phyloP scores from a whole-genome alignment of 2,888 invertebrate species.

The Drosophila basisetae region DNA sequence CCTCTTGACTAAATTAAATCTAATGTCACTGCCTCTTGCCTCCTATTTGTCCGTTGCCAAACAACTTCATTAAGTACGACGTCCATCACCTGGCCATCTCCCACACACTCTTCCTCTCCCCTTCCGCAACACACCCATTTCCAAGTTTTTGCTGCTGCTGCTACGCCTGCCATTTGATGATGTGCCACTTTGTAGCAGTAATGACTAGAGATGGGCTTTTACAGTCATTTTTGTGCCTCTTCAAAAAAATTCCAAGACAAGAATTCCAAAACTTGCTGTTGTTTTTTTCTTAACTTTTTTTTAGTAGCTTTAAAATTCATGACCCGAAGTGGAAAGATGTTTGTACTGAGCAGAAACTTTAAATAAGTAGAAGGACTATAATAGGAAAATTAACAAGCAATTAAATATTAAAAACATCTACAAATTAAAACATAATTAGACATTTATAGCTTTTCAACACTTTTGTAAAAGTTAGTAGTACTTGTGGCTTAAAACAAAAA shows the following conservation, averaged over 20 bases:
- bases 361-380: neutral
- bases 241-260: neutral
- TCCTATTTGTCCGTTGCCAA: constrained; percentile 40
- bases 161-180: constrained; percentile 41
- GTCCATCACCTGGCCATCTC: constrained; percentile 15
- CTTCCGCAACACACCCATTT: neutral
- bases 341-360: neutral
- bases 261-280: neutral
- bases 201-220: constrained; percentile 2
- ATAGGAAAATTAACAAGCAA: neutral
- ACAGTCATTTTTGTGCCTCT: neutral
- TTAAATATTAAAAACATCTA: neutral
- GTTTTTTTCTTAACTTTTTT: neutral
- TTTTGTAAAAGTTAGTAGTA: neutral
- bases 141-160: constrained; percentile 7
- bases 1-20: constrained; percentile 69
- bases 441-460: neutral
- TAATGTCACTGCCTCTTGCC: constrained; percentile 51
- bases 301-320: neutral
- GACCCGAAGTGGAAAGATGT: neutral
- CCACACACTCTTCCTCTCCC: neutral
- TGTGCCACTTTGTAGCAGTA: constrained; percentile 42
- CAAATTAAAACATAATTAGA: neutral
- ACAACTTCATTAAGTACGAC: constrained; percentile 68
- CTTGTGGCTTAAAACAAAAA: neutral